A percentile compares a stretch with the other conserved stretches of the same genome.
Evolutionary conservation across 2,113 vertebrate species (phyloP).

Genomic region (Neolamprologus toae): DNA sequence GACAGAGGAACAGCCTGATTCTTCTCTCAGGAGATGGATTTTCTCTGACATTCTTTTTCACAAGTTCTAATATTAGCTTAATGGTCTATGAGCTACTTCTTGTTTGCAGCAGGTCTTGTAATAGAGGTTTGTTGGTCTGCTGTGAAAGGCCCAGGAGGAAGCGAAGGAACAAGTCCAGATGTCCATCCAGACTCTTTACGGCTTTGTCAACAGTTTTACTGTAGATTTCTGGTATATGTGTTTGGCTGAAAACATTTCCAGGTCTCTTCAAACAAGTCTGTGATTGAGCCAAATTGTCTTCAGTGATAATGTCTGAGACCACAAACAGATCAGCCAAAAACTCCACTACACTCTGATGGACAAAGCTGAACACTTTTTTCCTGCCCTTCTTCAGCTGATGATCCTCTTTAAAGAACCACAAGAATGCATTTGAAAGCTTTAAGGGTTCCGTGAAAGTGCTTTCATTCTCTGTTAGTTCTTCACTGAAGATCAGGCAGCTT

Average conservation of each 20-base stretch:
- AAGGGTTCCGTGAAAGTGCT: neutral
- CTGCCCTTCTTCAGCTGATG: neutral
- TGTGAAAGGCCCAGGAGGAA: constrained; percentile 26
- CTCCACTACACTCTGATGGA: constrained; percentile 20
- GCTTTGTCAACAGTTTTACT: neutral
- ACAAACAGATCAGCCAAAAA: constrained; percentile 22
- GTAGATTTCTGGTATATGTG: neutral
- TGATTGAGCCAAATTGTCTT: neutral
- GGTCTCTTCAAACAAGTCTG: neutral
- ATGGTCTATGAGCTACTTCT: neutral
- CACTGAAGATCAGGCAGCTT: constrained; percentile 20
- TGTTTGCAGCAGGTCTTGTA: neutral
- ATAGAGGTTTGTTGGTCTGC: neutral
- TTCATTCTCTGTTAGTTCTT: constrained; percentile 2
- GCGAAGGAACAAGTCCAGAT: constrained; percentile 4
- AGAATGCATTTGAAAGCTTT: neutral
- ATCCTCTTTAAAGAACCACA: neutral
- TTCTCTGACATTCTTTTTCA: neutral
- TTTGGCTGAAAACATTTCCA: neutral
- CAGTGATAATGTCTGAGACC: neutral
- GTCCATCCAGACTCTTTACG: constrained; percentile 7
- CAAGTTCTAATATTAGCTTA: neutral
- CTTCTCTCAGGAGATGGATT: neutral
- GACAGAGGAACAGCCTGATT: neutral
- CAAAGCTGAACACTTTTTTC: constrained; percentile 16